Evolutionary conservation across 2,113 vertebrate genomes (phyloP), one percentile per base, ranked within the genome.

Genomic region (Peromyscus leucopus): DNA sequence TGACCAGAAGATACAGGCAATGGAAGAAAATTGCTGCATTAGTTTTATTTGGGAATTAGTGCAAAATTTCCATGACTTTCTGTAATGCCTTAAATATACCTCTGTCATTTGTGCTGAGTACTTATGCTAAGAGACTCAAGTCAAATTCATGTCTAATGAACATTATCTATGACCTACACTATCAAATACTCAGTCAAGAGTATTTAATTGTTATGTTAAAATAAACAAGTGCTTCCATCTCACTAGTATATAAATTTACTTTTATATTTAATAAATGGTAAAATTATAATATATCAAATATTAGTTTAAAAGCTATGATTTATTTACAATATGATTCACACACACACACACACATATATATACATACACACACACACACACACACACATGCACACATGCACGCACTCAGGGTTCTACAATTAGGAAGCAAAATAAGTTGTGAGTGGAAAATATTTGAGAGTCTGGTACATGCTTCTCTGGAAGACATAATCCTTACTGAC

Each of bases 401-500:
- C 9, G 46, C 46, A 48, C 11, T n/a, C 33, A 51, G 3, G 4
- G 13, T 89, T 89, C 7, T 3, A 57, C 28, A 72, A 55, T 57
- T 72, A 33, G n/a, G 31, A 55, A 4, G 46, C 67, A 16, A 59
- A 57, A 89, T 36, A 6, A 6, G 33, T 55, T 24, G 46, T 55
- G 26, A 48, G 31, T n/a, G 12, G 21, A 96, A 72, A 46, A 91
- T 82, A 85, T 88, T 67, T 72, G 61, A 88, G 85, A 74, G 22
- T 36, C 36, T 61, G 21, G 61, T 83, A 1, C 26, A 26, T 75
- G 16, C 26, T 96, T 95, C 88, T 15, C 67, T 94, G 76, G 46
- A 67, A 96, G 55, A 96, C 31, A 57, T 96, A 97, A 97, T 97
- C 48, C n/a, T 96, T 78, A 63, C 24, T 91, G 96, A 97, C 95